These are phyloP conservation scores for Elegia similella DNA, from an alignment of 2,888 invertebrate genomes.

Conservation along the genomic window DNA sequence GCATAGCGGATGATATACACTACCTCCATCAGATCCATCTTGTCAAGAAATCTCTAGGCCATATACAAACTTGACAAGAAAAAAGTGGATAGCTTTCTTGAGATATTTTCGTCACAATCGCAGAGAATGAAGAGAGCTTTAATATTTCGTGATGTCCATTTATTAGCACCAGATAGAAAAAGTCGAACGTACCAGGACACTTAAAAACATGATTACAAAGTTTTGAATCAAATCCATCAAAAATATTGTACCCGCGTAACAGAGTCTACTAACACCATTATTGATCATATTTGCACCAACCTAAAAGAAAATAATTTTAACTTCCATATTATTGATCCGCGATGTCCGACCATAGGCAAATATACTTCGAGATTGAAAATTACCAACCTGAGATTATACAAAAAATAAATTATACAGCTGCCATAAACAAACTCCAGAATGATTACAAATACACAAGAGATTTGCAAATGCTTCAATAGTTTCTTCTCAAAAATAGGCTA, in stretches of 20 bases:
- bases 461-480: too few relatives aligned
- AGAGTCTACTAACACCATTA: constrained; percentile 23
- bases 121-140: constrained; percentile 20
- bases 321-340: too few relatives aligned
- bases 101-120: constrained; percentile 21
- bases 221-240: constrained; percentile 27
- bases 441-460: too few relatives aligned
- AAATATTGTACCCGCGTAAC: constrained; percentile 28
- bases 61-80: constrained; percentile 21
- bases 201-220: constrained; percentile 17
- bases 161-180: constrained; percentile 13
- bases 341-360: too few relatives aligned
- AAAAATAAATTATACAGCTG: too few relatives aligned
- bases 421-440: too few relatives aligned
- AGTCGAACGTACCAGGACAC: constrained; percentile 16
- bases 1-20: constrained; percentile 21
- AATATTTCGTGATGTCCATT: constrained; percentile 26
- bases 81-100: constrained; percentile 23
- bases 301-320: too few relatives aligned
- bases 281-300: constrained; percentile 28
- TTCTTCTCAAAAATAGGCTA: too few relatives aligned
- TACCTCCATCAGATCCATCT: constrained; percentile 18
- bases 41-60: constrained; percentile 11
- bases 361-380: too few relatives aligned
- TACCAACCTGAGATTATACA: too few relatives aligned